A percentile compares a stretch with the other conserved stretches of the same genome.
These are phyloP conservation scores for Lagorchestes hirsutus DNA, from an alignment of 2,797 vertebrate genomes.

Conservation along the genomic window DNA sequence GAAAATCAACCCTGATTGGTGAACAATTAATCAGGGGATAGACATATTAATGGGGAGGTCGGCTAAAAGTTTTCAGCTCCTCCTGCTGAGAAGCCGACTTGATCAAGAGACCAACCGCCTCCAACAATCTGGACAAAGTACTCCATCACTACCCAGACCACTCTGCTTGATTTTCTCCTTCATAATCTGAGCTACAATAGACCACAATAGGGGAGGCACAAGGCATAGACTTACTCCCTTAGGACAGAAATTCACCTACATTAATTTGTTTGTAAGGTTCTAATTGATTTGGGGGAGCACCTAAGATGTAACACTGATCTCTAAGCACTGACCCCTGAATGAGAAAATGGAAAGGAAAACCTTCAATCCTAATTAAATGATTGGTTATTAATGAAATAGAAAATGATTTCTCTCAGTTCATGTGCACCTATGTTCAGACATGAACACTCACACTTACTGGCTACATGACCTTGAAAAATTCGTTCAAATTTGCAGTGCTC, in stretches of 20 bases:
- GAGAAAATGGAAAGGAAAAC: background rate
- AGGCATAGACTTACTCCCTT: background rate
- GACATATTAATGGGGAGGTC: too few species aligned
- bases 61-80: too few species aligned
- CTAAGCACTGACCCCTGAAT: background rate
- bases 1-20: too few species aligned
- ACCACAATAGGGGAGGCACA: too few species aligned
- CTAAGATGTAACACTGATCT: background rate
- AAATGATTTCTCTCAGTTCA: background rate
- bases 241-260: background rate
- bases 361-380: background rate
- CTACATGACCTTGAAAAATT: background rate
- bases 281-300: fast-evolving
- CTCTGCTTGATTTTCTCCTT: background rate
- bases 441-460: background rate
- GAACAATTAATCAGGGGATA: too few species aligned
- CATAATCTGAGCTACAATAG: background rate
- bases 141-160: background rate
- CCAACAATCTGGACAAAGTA: too few species aligned
- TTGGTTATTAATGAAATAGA: background rate
- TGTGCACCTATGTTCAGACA: background rate
- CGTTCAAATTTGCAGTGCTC: background rate
- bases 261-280: background rate
- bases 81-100: too few species aligned
- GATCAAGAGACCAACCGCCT: too few species aligned